Evolutionary conservation across 2,888 invertebrate genomes (phyloP), one percentile per base, ranked within the genome.

Genomic region (Rhaphigaster nebulosa): DNA sequence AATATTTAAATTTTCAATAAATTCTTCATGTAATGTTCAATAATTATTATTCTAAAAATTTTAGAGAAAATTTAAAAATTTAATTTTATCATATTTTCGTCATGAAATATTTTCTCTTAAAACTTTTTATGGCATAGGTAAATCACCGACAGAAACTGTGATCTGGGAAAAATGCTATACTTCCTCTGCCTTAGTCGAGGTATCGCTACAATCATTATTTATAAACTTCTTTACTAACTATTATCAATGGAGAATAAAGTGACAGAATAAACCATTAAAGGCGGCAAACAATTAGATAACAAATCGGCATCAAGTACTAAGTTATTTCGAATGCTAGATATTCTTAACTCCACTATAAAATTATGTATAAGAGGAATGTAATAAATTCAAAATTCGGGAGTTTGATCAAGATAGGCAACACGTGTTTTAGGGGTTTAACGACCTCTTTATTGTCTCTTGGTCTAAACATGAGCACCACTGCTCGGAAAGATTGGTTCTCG

Each of bases 311-410:
- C 65, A 38, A 23, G 34, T 76, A 29, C 26, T n/a, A 65, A 65
- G 26, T 29, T 5, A n/a, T 29, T 29, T 15, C 65, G 29, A 70
- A 2, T 3, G 2, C 70, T 76, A 20, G 20, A 26, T 38, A 18
- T 38, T 76, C 34, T 76, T 6, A 38, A 23, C 1, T 20, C 20
- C 34, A 23, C 70, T 76, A 76, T 76, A n/a, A 76, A 76, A 76
- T 76, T 76, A 34, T 76, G 15, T 15, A 38, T 23, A 23, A 76
- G 70, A 10, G 70, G 70, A 38, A 38, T 76, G 70, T 38, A 76
- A 76, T 76, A 34, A 76, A 76, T 76, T 76, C 20, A 38, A 76
- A 76, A 76, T 76, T 76, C 70, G 18, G 70, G 70, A 76, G 70
- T 38, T 76, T 0, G 20, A 76, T 76, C 70, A 76, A 76, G 70